phyloP scores from a whole-genome alignment of 2,797 vertebrate genomes.

The Tragelaphus oryx region DNA sequence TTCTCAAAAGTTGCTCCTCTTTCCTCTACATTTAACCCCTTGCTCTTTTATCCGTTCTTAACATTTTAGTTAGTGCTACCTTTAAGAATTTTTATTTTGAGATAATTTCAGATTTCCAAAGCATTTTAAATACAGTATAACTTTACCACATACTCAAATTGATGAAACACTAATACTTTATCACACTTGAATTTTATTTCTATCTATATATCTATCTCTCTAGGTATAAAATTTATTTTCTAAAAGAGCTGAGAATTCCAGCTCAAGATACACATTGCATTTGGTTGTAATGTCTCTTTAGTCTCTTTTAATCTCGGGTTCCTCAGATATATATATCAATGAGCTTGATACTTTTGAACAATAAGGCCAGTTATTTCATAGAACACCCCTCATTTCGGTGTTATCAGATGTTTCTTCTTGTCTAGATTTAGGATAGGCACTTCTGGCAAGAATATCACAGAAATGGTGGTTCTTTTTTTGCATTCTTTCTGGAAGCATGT shows the following conservation, averaged over 20 bases:
- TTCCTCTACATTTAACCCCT: not conserved
- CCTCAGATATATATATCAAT: not conserved
- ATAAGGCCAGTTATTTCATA: not conserved
- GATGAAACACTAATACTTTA: not conserved
- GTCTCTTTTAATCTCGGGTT: not conserved
- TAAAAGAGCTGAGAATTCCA: not conserved
- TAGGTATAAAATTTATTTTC: not conserved
- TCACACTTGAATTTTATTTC: not conserved
- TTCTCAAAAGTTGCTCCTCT: not conserved
- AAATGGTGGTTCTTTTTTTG: not conserved
- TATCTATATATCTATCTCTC: not conserved
- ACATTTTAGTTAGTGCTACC: not conserved
- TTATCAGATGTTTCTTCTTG: not conserved
- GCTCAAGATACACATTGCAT: not conserved
- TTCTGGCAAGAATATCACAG: not conserved
- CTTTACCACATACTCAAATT: not conserved
- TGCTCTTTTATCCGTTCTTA: not conserved
- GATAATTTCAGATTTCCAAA: not conserved
- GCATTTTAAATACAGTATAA: not conserved
- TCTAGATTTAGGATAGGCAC: not conserved
- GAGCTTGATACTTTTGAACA: not conserved
- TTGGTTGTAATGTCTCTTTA: not conserved
- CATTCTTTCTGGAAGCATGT: not conserved
- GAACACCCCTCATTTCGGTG: not conserved
- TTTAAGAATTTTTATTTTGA: slow-evolving; percentile 7